Evolutionary conservation across 2,888 invertebrate species (phyloP).

Genomic region (Callimorpha dominula): DNA sequence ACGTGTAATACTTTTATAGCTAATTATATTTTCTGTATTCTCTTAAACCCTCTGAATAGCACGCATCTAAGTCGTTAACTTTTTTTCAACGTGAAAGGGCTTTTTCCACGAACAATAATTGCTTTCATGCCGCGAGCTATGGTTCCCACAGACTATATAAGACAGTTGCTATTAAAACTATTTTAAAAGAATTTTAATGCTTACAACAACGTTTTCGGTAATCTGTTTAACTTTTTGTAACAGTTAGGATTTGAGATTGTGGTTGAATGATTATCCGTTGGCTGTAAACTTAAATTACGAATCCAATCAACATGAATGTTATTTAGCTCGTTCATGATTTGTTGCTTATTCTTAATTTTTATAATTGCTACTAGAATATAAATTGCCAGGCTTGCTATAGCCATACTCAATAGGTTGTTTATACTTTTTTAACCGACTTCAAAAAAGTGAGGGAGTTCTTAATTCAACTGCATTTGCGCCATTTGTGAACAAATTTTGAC

Average conservation of each 20-base stretch:
- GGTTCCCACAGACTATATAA: slow-evolving; percentile 42
- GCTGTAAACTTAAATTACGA: not conserved
- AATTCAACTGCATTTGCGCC: not conserved
- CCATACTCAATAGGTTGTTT: not conserved
- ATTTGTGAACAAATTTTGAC: not conserved
- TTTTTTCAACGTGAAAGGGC: slow-evolving; percentile 45
- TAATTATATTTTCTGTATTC: slow-evolving; percentile 8
- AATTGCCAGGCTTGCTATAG: not conserved
- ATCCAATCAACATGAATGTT: not conserved
- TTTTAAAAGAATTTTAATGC: slow-evolving; percentile 48
- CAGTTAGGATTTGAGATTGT: slow-evolving; percentile 8
- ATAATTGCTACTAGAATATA: not conserved
- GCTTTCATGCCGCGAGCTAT: slow-evolving; percentile 38
- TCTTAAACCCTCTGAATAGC: slow-evolving; percentile 13
- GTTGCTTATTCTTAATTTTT: not conserved
- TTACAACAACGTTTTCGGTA: slow-evolving; percentile 19
- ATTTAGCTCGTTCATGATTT: not conserved
- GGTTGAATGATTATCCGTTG: not conserved
- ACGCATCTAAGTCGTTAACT: slow-evolving; percentile 36
- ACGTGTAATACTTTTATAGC: slow-evolving; percentile 6
- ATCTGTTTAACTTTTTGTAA: slow-evolving; percentile 16
- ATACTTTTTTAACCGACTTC: too few relatives aligned
- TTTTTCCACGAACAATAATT: slow-evolving; percentile 43
- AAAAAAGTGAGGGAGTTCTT: not conserved
- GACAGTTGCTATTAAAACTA: slow-evolving; percentile 38